A percentile compares a stretch with the other conserved stretches of the same genome.
Evolutionary conservation across 2,888 invertebrate genomes (phyloP).

Genomic region (Apamea epomidion): DNA sequence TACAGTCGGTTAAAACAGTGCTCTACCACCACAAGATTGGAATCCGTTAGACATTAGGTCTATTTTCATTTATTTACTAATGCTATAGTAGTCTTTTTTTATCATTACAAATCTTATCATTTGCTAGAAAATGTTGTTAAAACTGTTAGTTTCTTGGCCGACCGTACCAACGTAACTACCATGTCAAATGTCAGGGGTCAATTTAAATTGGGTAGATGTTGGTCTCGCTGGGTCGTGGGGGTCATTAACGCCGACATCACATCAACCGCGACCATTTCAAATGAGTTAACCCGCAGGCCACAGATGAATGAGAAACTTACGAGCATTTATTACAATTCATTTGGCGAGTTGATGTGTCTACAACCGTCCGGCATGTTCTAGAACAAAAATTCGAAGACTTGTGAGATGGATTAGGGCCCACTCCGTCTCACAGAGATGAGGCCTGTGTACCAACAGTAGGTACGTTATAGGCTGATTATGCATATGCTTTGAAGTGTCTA

Average conservation of each 20-base stretch:
- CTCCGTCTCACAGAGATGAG: background rate
- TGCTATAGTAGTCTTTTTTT: background rate
- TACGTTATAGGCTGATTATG: background rate
- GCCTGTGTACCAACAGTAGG: no score
- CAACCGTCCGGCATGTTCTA: background rate
- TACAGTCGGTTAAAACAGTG: background rate
- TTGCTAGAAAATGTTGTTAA: background rate
- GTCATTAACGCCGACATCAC: conserved; percentile 72
- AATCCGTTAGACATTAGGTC: background rate
- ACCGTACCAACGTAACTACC: conserved; percentile 44
- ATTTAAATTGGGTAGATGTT: conserved; percentile 64
- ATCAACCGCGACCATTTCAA: conserved; percentile 65
- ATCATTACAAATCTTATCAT: background rate
- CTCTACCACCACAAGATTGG: background rate
- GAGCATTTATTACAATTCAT: conserved; percentile 25
- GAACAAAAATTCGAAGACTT: background rate
- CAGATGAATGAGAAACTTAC: conserved; percentile 33
- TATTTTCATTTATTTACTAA: no score
- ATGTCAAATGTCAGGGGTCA: conserved; percentile 66
- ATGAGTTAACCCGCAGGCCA: conserved; percentile 53
- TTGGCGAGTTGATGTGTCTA: background rate
- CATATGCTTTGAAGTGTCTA: background rate
- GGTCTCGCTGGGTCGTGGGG: conserved; percentile 56
- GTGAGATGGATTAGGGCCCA: background rate
- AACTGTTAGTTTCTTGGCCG: background rate